These are phyloP conservation scores for Zaprionus bogoriensis DNA, from an alignment of 2,888 invertebrate genomes.

Conservation along the genomic window DNA sequence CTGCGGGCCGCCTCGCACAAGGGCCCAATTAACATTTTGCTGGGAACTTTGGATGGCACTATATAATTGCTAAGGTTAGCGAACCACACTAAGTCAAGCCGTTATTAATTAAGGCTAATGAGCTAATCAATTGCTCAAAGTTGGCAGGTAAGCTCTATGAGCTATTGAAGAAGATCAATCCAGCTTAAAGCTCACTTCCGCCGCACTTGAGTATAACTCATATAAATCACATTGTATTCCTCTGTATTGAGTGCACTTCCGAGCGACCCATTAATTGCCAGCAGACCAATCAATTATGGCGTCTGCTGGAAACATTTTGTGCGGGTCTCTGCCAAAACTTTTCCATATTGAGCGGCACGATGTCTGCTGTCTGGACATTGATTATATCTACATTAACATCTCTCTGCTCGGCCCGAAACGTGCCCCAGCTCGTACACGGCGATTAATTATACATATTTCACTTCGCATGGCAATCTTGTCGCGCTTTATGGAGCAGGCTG, in stretches of 20 bases:
- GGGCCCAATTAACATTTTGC: slow-evolving; percentile 1
- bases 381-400: slow-evolving; percentile 47
- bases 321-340: slow-evolving; percentile 13
- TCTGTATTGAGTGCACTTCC: background rate
- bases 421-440: slow-evolving; percentile 3
- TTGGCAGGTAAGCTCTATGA: slow-evolving; percentile 1
- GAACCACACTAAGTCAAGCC: slow-evolving; percentile 3
- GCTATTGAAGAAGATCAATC: background rate
- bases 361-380: slow-evolving; percentile 49
- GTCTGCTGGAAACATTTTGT: slow-evolving; percentile 8
- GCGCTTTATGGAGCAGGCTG: background rate
- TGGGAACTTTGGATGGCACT: background rate
- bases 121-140: slow-evolving; percentile 6
- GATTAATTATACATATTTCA: slow-evolving; percentile 37
- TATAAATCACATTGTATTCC: no score
- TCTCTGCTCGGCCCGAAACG: slow-evolving; percentile 23
- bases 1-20: background rate
- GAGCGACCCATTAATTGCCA: background rate
- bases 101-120: slow-evolving; percentile 13
- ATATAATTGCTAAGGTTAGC: slow-evolving; percentile 5
- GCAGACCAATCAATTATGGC: background rate
- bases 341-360: slow-evolving; percentile 36
- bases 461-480: slow-evolving; percentile 25
- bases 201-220: no score
- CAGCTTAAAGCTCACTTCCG: no score